phyloP scores from a whole-genome alignment of 2,113 vertebrate species.

The Megaceryle maxima region DNA sequence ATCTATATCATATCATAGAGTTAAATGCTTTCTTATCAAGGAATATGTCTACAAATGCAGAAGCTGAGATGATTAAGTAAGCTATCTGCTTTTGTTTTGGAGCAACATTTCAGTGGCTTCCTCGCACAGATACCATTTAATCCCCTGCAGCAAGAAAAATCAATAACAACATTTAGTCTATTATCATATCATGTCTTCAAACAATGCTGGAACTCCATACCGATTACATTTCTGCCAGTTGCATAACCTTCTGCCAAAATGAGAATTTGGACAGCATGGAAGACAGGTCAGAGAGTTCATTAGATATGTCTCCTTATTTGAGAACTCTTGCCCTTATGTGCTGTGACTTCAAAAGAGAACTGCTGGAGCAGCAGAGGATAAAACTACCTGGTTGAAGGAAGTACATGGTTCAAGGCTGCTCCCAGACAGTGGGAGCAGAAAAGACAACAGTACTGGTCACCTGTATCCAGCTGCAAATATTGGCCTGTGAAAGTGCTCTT shows the following conservation, averaged over 20 bases:
- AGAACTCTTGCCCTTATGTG: background rate
- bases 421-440: background rate
- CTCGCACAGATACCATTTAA: background rate
- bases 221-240: background rate
- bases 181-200: background rate
- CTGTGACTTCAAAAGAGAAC: background rate
- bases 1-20: background rate
- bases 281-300: background rate
- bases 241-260: background rate
- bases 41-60: background rate
- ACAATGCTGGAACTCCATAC: background rate
- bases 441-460: background rate
- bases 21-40: background rate
- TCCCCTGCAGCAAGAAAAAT: background rate
- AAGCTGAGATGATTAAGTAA: background rate
- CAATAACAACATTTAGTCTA: background rate
- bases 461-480: background rate
- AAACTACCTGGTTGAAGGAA: background rate
- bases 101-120: background rate
- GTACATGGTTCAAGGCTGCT: background rate
- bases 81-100: background rate
- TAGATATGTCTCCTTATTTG: background rate
- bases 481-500: background rate
- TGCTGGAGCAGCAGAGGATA: background rate
- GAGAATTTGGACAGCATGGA: background rate